A percentile compares a stretch with the other conserved stretches of the same genome.
Evolutionary conservation across 2,113 vertebrate genomes (phyloP).

Genomic region (Steatornis caripensis): DNA sequence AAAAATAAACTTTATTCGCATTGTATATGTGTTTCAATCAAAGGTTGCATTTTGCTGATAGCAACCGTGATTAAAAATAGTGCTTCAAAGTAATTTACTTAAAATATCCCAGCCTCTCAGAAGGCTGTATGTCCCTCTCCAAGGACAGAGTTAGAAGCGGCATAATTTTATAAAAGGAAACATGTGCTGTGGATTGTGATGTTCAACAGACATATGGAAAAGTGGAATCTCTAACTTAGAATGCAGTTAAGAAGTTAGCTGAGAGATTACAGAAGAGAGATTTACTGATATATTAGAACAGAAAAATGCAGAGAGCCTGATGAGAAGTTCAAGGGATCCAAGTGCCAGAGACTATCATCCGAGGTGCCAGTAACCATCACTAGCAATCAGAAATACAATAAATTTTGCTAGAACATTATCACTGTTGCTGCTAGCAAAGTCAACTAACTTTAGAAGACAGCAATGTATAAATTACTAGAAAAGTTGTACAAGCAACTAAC

Average conservation of each 20-base stretch:
- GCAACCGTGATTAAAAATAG: neutral
- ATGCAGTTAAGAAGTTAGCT: neutral
- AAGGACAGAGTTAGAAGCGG: neutral
- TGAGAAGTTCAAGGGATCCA: neutral
- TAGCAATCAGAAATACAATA: neutral
- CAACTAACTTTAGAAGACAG: neutral
- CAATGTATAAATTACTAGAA: neutral
- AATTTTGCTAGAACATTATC: neutral
- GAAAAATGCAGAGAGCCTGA: neutral
- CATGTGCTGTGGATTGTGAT: accelerated
- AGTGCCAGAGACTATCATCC: neutral
- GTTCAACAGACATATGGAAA: neutral
- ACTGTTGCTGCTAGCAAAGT: neutral
- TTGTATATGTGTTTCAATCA: neutral
- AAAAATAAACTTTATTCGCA: neutral
- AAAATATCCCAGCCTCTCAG: neutral
- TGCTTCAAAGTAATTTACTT: neutral
- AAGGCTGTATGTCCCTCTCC: neutral
- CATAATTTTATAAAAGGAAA: neutral
- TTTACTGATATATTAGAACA: neutral
- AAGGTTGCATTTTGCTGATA: neutral
- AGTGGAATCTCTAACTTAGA: neutral
- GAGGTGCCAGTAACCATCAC: no score
- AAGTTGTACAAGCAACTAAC: neutral
- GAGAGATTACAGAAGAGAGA: neutral